A percentile compares a stretch with the other conserved stretches of the same genome.
Evolutionary conservation across 2,888 invertebrate species (phyloP).

Genomic region (Artemia sinica): DNA sequence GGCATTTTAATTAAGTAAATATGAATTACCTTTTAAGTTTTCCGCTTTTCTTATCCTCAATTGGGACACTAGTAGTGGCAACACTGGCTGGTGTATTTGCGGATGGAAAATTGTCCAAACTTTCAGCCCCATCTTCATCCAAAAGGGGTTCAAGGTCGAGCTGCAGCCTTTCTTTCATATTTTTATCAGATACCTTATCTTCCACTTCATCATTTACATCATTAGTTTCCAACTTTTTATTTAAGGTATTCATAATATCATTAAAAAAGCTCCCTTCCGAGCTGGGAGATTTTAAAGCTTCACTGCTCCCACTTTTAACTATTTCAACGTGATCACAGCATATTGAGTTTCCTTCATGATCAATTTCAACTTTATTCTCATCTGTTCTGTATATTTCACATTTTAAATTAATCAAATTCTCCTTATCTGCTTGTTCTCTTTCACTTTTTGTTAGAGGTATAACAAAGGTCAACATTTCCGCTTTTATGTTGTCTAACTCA

Average conservation of each 20-base stretch:
- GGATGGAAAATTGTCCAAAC: constrained; percentile 3
- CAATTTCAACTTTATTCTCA: no score
- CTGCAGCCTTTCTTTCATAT: not conserved
- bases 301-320: no score
- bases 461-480: constrained; percentile 1
- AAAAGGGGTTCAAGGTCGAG: not conserved
- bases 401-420: not conserved
- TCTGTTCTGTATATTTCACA: not conserved
- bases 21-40: constrained; percentile 10
- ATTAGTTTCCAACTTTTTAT: constrained; percentile 7
- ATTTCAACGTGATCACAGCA: not conserved
- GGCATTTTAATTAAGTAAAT: no score
- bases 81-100: not conserved
- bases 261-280: constrained; percentile 3
- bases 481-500: not conserved
- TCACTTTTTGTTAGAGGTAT: not conserved
- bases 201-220: constrained; percentile 8
- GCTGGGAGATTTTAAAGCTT: constrained; percentile 1
- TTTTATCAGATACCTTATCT: not conserved
- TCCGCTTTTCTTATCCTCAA: constrained; percentile 7
- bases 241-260: constrained; percentile 9
- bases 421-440: constrained; percentile 1
- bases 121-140: not conserved
- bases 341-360: not conserved
- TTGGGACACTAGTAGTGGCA: not conserved